Evolutionary conservation across 1,140 invertebrate species (phyloP).

Genomic region (Triops longicaudatus): DNA sequence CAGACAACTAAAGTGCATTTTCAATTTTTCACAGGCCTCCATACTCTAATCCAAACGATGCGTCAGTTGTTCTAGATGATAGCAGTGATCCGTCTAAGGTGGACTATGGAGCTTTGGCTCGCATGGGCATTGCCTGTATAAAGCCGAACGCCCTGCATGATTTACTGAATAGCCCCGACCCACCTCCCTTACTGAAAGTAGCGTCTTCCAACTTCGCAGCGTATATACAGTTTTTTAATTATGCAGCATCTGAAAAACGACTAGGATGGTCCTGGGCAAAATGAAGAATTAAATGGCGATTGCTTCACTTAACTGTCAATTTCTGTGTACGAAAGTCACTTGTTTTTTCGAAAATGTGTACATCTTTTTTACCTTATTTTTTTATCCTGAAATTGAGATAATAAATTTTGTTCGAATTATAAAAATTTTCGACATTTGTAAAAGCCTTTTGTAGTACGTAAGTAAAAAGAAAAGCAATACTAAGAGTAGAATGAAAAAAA

Average conservation of each 20-base stretch:
- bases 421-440: no score
- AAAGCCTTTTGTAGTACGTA: no score
- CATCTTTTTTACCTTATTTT: no score
- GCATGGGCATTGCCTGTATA: not conserved
- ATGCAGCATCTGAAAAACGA: not conserved
- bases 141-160: not conserved
- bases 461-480: no score
- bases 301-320: not conserved
- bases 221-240: not conserved
- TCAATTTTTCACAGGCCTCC: not conserved
- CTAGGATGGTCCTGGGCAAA: not conserved
- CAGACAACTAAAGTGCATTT: not conserved
- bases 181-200: not conserved
- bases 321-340: no score
- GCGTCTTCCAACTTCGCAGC: not conserved
- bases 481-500: no score
- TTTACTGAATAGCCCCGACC: not conserved
- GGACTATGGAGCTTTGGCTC: not conserved
- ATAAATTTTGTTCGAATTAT: no score
- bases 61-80: not conserved
- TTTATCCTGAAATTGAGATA: no score
- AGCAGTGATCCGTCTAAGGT: not conserved
- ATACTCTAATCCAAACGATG: not conserved
- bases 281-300: not conserved
- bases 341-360: no score